Base-by-base conservation (phyloP, 2,888 invertebrate species). In the Vannuccia rotundouncinata region DNA sequence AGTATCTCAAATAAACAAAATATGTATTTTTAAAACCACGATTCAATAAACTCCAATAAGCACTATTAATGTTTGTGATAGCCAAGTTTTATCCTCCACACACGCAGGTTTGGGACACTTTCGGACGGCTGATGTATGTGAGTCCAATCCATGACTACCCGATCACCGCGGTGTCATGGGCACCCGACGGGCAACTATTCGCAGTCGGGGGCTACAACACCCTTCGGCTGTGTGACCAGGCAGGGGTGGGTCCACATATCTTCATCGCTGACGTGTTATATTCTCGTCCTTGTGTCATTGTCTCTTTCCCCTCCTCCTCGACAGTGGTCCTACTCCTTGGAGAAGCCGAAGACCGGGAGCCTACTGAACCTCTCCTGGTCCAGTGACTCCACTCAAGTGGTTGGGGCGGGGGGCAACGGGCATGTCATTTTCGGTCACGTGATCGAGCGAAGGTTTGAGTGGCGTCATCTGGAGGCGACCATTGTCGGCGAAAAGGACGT, bases 141-240 rank as follows among this genome's bases (percentile, higher is more conserved):
- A 96, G 96, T 85, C 82, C 85, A 0, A 90, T 91, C 0, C 94
- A 95, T 86, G 94, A 95, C 83, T 92, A 94, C 88, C 95, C 97
- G 0, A 93, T 99, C 78, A 95, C 95, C 0, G 91, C 94, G 28
- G 90, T 96, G 0, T 92, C 93, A 77, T 99, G 97, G 94, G 92
- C 94, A 74, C 94, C 94, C 0, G 92, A 93, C 83, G 97, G 97
- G 0, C 93, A 94, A 85, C 90, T 94, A 82, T 95, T 97, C 86
- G 93, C 94, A 66, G 92, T 97, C 74, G 97, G 96, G 22, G 94
- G 95, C 10, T 98, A 93, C 86, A 96, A 97, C 87, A 92, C 94
- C 13, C 90, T 99, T 13, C 91, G 95, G 80, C 90, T 99, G 0
- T 98, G 98, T 87, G 95, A 95, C 88, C 92, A 92, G 87, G 93